Conservation (phyloP, 2,113 vertebrate species). For the Empidonax alnorum region DNA sequence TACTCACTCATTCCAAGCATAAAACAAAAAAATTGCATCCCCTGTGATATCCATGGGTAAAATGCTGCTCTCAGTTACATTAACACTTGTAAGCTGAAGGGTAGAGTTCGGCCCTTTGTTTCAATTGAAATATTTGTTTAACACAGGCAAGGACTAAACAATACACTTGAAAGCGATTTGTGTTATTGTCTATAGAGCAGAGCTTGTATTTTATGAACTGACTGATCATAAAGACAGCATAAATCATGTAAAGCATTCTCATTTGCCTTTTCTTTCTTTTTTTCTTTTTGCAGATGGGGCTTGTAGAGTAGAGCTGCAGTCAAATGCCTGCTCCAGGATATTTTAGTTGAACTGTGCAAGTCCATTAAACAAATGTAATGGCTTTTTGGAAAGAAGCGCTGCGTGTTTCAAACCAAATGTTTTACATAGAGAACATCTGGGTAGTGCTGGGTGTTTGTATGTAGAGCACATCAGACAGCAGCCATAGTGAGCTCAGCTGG, state of each 20-base stretch:
- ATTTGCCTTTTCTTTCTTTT: slow-evolving; percentile 66
- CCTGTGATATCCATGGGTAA: background rate
- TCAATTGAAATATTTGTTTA: slow-evolving; percentile 61
- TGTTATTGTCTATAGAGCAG: slow-evolving; percentile 66
- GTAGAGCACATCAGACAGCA: slow-evolving; percentile 75
- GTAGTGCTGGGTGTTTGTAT: slow-evolving; percentile 73
- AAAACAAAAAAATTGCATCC: slow-evolving; percentile 40
- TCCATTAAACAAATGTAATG: slow-evolving; percentile 80
- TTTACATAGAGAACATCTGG: slow-evolving; percentile 83
- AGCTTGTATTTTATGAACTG: slow-evolving; percentile 77
- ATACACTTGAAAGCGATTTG: slow-evolving; percentile 74
- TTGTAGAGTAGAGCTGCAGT: slow-evolving; percentile 72
- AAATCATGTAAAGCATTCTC: slow-evolving; percentile 73
- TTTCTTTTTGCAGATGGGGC: slow-evolving; percentile 71
- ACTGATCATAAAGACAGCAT: slow-evolving; percentile 70
- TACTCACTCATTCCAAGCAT: slow-evolving; percentile 19
- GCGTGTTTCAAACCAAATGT: slow-evolving; percentile 77
- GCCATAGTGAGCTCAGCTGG: slow-evolving; percentile 70
- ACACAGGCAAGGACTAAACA: slow-evolving; percentile 58
- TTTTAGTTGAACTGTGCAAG: slow-evolving; percentile 79
- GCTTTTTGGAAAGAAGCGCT: slow-evolving; percentile 73
- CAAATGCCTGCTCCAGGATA: slow-evolving; percentile 79
- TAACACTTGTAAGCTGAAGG: slow-evolving; percentile 30
- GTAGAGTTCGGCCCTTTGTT: slow-evolving; percentile 28
- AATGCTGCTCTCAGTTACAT: slow-evolving; percentile 30